Base-by-base conservation (phyloP, 2,888 invertebrate species). In the Dugesia japonica region DNA sequence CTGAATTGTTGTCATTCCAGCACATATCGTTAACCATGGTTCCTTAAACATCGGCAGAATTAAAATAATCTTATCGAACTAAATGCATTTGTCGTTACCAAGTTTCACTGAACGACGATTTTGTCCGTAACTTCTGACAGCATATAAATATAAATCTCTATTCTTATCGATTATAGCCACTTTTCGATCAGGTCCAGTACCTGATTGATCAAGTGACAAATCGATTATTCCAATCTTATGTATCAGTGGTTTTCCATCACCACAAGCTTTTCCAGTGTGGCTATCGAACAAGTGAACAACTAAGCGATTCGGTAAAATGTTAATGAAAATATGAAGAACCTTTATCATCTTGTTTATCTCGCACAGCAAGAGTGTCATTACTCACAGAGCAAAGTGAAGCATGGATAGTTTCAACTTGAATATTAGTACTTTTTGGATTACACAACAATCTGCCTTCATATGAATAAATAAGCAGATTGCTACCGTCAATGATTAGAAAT, bases 161-260 rank as follows among this genome's bases (percentile, higher is more conserved):
- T 93, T 93, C 81, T 88, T 89, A 85, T 98, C 97, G 28, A 95
- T 87, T 78, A 95, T 86, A 0, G 92, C 92, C 71, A 95, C 85
- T 81, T 90, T 90, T 79, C 95, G 88, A 81, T 92, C 91, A 38
- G 87, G 88, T 0, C 89, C 83, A 0, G 89, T 88, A 0, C 92
- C 93, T 76, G 90, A 89, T 82, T 93, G 91, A 83, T 92, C 92
- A 71, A 95, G 86, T 0, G 91, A 89, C 20, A 97, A 86, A 81
- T 90, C 89, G 0, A 89, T 87, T n/a, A 97, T 88, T 28, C 89
- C 90, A 82, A 90, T 88, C 86, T 89, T 88, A 82, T 92, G 92
- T 15, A 87, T 86, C 77, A 94, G 86, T 1, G 90, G 89, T 71
- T 90, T 89, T 0, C 89, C 89, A 78, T 91, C 90, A 0, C 89